Evolutionary conservation across 2,888 invertebrate species (phyloP).

Genomic region (Agrenia bidenticulata): DNA sequence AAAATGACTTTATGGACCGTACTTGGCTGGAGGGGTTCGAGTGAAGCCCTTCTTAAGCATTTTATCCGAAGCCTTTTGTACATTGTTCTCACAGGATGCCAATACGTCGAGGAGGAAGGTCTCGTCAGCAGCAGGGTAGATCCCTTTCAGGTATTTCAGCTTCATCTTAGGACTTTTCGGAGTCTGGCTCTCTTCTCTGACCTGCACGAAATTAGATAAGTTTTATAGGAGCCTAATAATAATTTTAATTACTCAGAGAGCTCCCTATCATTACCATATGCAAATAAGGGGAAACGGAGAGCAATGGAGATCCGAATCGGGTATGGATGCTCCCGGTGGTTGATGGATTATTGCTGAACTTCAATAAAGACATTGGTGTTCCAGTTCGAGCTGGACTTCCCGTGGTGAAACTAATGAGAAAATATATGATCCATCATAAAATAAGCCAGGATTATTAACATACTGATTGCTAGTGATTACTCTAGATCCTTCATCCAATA

Average conservation of each 20-base stretch:
- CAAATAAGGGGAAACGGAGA: constrained; percentile 52
- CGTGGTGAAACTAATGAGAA: constrained; percentile 41
- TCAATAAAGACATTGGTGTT: constrained; percentile 51
- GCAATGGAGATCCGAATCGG: constrained; percentile 49
- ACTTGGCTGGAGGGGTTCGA: constrained; percentile 65
- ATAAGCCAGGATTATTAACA: background rate
- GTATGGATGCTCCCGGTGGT: constrained; percentile 50
- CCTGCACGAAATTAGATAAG: constrained; percentile 26
- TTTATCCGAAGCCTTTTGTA: constrained; percentile 81
- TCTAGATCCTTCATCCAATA: constrained; percentile 22
- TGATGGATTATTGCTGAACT: constrained; percentile 52
- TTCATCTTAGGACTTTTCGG: constrained; percentile 75
- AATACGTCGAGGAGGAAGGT: constrained; percentile 79
- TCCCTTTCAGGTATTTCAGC: constrained; percentile 88
- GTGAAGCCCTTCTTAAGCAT: constrained; percentile 77
- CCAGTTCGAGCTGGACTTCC: constrained; percentile 52
- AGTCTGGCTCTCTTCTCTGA: constrained; percentile 44
- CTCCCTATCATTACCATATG: constrained; percentile 40
- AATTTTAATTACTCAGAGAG: too few species aligned
- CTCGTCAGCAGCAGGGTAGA: constrained; percentile 88
- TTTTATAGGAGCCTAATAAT: background rate
- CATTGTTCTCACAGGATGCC: constrained; percentile 80
- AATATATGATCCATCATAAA: background rate
- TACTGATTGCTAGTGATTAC: background rate
- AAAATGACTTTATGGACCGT: constrained; percentile 29